Evolutionary conservation across 1,140 invertebrate genomes (phyloP), one percentile per base, ranked within the genome.

Genomic region (Hylaeus anthracinus): DNA sequence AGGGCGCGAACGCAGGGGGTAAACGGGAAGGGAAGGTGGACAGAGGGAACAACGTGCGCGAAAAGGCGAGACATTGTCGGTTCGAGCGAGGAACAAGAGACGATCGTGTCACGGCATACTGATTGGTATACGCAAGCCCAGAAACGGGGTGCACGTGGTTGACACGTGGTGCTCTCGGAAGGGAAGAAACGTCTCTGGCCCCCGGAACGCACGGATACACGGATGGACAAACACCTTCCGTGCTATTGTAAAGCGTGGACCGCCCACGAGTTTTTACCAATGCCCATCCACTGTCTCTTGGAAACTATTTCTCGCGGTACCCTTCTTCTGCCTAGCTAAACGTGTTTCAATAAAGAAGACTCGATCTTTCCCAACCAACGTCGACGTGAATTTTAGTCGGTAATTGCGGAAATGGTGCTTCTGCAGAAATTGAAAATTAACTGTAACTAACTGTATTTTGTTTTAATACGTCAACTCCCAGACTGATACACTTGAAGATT

Each of bases 51-150:
- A 56, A 61, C 48, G 37, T 39, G 37, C 9, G 58, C 10, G 69
- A 60, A 41, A 2, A 48, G 56, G 64, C 39, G 53, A 69, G n/a
- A 14, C 63, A 45, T 37, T 45, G 5, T 3, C 64, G n/a, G 45
- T 48, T n/a, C 64, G 61, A 55, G 12, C 5, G 58, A 14, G 14
- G 70, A 15, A 9, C 81, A 72, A 63, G 72, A 73, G 78, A 70
- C 45, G 70, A 86, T 83, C 81, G 76, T 88, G 86, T 48, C 83
- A 55, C 12, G 75, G 80, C 87, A 86, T 86, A 88, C 72, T 82
- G 81, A 89, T 86, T 65, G 61, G 48, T 65, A 9, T 56, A 48
- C 5, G 63, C 26, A 64, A 63, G 58, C 14, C 48, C 39, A 15
- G 10, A 37, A 70, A 84, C 72, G 56, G 39, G 9, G 5, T 53